These are phyloP conservation scores for Gymnorhina tibicen DNA, from an alignment of 2,113 vertebrate genomes.

Conservation along the genomic window DNA sequence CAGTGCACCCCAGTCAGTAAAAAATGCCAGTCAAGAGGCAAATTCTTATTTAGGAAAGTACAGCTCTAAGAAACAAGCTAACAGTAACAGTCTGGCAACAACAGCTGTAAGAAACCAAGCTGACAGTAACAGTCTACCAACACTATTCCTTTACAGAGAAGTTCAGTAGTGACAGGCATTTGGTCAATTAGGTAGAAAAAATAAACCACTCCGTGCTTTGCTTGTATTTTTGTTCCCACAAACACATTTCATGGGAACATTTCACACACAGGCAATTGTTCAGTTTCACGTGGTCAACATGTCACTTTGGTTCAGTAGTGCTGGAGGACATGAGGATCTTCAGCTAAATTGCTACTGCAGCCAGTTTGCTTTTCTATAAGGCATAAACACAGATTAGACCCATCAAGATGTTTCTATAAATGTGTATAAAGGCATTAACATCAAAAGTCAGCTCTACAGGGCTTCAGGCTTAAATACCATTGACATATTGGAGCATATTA, in stretches of 20 bases:
- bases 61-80: not conserved
- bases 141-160: not conserved
- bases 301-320: not conserved
- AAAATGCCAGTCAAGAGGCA: not conserved
- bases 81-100: not conserved
- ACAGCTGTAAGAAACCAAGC: not conserved
- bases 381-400: not conserved
- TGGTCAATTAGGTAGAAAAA: not conserved
- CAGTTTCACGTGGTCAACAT: not conserved
- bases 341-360: not conserved
- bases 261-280: not conserved
- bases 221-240: not conserved
- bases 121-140: not conserved
- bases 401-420: not conserved
- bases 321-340: not conserved
- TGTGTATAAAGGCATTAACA: not conserved
- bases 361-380: slow-evolving; percentile 31
- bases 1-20: not conserved
- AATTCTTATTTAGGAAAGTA: not conserved
- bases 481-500: not conserved
- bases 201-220: not conserved
- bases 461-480: not conserved
- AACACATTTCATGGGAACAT: not conserved
- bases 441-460: not conserved
- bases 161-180: not conserved